A percentile compares a stretch with the other conserved stretches of the same genome.
phyloP scores from a whole-genome alignment of 2,888 invertebrate genomes.

The Silvanus unidentatus region DNA sequence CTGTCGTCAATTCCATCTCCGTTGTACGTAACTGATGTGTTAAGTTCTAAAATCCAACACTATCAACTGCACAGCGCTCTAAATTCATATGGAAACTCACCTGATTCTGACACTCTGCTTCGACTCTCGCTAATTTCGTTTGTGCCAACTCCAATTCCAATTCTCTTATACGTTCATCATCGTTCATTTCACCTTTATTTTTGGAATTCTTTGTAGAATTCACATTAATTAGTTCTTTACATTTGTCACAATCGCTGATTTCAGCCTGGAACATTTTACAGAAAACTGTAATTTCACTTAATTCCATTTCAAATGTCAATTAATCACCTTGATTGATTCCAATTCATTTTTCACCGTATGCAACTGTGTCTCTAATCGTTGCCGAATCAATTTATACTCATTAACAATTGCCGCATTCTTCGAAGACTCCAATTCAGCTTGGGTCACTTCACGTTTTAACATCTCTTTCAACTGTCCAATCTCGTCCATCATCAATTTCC shows the following conservation, averaged over 20 bases:
- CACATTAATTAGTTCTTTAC: slow-evolving; percentile 30
- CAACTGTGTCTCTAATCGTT: slow-evolving; percentile 76
- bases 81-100: slow-evolving; percentile 12
- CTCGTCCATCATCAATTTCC: slow-evolving; percentile 46
- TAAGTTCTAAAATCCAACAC: slow-evolving; percentile 59
- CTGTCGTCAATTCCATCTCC: slow-evolving; percentile 66
- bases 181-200: slow-evolving; percentile 28
- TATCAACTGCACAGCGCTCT: not conserved
- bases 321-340: slow-evolving; percentile 62
- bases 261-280: slow-evolving; percentile 44
- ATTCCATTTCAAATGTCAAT: not conserved
- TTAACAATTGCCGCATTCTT: slow-evolving; percentile 76
- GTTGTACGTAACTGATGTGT: slow-evolving; percentile 84
- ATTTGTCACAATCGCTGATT: slow-evolving; percentile 53
- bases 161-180: slow-evolving; percentile 66
- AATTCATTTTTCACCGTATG: slow-evolving; percentile 59
- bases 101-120: slow-evolving; percentile 94
- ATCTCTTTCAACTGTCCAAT: slow-evolving; percentile 64
- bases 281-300: not conserved
- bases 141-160: slow-evolving; percentile 93
- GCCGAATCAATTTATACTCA: slow-evolving; percentile 90
- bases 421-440: slow-evolving; percentile 65
- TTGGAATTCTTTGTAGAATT: slow-evolving; percentile 26
- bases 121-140: slow-evolving; percentile 93
- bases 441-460: slow-evolving; percentile 68